Evolutionary conservation across 2,888 invertebrate species (phyloP).

Genomic region (Macrosiphum euphorbiae): DNA sequence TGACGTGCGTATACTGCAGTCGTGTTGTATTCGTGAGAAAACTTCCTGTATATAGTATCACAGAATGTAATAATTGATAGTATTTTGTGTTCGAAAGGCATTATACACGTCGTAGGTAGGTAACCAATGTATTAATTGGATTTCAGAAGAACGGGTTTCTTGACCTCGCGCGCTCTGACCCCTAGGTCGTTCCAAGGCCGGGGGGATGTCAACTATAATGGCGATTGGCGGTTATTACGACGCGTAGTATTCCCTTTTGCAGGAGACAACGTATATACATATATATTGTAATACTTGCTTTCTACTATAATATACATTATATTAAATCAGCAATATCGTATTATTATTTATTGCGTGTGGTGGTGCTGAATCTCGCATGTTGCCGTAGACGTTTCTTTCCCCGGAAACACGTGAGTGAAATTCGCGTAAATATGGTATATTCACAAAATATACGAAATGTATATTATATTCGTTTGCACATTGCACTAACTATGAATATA

Average conservation of each 20-base stretch:
- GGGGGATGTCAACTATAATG: slow-evolving; percentile 28
- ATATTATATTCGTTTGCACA: not conserved
- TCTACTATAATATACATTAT: not conserved
- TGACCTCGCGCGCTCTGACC: slow-evolving; percentile 1
- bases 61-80: not conserved
- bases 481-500: not conserved
- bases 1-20: not conserved
- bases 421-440: not conserved
- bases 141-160: slow-evolving; percentile 39
- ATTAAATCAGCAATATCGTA: not conserved
- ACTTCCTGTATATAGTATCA: not conserved
- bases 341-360: slow-evolving; percentile 1
- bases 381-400: not conserved
- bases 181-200: slow-evolving; percentile 30
- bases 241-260: not conserved
- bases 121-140: not conserved
- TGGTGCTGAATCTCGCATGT: not conserved
- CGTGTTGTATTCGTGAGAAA: slow-evolving; percentile 25
- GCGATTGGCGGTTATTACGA: not conserved
- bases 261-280: not conserved
- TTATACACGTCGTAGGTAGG: not conserved
- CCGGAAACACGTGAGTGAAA: not conserved
- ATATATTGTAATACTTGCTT: not conserved
- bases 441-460: not conserved
- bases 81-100: not conserved